Evolutionary conservation across 2,797 vertebrate genomes (phyloP).

Genomic region (Cetoscarus ocellatus): DNA sequence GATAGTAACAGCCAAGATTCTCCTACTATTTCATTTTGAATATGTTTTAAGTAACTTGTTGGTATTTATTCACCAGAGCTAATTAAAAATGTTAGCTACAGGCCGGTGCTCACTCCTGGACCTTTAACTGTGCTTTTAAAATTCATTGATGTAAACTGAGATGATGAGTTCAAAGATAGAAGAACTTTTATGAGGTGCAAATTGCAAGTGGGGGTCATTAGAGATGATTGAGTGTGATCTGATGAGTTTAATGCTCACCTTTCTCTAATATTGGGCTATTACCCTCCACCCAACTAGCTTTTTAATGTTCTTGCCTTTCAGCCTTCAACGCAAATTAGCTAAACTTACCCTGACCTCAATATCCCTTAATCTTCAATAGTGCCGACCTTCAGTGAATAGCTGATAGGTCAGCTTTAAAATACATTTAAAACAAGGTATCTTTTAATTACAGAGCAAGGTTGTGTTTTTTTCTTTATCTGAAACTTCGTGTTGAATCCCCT

Average conservation of each 20-base stretch:
- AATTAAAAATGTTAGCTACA: constrained; percentile 21
- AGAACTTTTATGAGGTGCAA: constrained; percentile 65
- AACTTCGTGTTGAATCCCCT: not conserved
- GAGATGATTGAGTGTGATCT: constrained; percentile 61
- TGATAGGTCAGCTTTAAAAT: constrained; percentile 4
- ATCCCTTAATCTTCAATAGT: constrained; percentile 49
- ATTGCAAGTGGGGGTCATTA: constrained; percentile 66
- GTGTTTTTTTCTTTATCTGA: not conserved
- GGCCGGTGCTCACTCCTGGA: constrained; percentile 3
- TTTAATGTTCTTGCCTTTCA: constrained; percentile 63
- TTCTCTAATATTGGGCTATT: constrained; percentile 68
- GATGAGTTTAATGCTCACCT: constrained; percentile 67
- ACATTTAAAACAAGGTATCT: not conserved
- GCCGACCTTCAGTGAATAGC: constrained; percentile 36
- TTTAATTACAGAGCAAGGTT: not conserved
- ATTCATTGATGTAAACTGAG: constrained; percentile 36
- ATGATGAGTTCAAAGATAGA: constrained; percentile 53
- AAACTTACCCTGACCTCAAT: constrained; percentile 66
- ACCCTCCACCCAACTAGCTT: constrained; percentile 58
- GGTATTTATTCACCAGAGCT: constrained; percentile 1
- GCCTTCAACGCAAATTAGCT: constrained; percentile 65
- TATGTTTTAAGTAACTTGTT: not conserved
- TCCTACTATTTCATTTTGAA: not conserved
- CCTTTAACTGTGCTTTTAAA: constrained; percentile 31
- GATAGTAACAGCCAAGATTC: not conserved